phyloP scores from a whole-genome alignment of 2,888 invertebrate genomes.

The Shargacucullia verbasci region DNA sequence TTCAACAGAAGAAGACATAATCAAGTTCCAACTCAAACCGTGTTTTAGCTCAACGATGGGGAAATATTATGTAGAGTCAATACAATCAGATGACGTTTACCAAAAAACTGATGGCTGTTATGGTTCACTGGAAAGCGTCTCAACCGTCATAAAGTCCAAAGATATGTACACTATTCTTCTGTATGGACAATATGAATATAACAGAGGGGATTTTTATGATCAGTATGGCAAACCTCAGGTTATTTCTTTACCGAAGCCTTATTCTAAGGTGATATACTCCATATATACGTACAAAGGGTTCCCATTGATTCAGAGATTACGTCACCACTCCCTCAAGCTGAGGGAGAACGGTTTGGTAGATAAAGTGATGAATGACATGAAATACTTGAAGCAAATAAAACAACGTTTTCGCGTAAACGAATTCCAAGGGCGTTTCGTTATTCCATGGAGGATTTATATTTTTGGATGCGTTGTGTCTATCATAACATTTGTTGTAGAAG shows the following conservation, averaged over 20 bases:
- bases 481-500: slow-evolving; percentile 56
- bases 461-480: slow-evolving; percentile 57
- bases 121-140: slow-evolving; percentile 58
- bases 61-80: slow-evolving; percentile 43
- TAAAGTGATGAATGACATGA: slow-evolving; percentile 49
- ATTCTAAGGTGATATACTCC: slow-evolving; percentile 66
- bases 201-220: slow-evolving; percentile 61
- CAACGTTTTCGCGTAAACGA: slow-evolving; percentile 31
- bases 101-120: slow-evolving; percentile 26
- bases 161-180: slow-evolving; percentile 63
- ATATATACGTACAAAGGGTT: slow-evolving; percentile 76
- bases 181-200: slow-evolving; percentile 60
- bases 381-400: slow-evolving; percentile 41
- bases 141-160: slow-evolving; percentile 59
- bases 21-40: slow-evolving; percentile 16
- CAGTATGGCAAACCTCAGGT: slow-evolving; percentile 54
- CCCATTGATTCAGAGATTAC: slow-evolving; percentile 60
- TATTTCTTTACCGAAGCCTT: slow-evolving; percentile 57
- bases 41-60: slow-evolving; percentile 51
- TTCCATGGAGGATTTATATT: slow-evolving; percentile 66
- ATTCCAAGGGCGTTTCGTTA: slow-evolving; percentile 38
- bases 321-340: slow-evolving; percentile 57
- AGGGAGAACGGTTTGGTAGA: slow-evolving; percentile 69
- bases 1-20: slow-evolving; percentile 38
- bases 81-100: slow-evolving; percentile 20